A percentile compares a stretch with the other conserved stretches of the same genome.
Evolutionary conservation across 2,888 invertebrate genomes (phyloP).

Genomic region (Calliopum simillimum): DNA sequence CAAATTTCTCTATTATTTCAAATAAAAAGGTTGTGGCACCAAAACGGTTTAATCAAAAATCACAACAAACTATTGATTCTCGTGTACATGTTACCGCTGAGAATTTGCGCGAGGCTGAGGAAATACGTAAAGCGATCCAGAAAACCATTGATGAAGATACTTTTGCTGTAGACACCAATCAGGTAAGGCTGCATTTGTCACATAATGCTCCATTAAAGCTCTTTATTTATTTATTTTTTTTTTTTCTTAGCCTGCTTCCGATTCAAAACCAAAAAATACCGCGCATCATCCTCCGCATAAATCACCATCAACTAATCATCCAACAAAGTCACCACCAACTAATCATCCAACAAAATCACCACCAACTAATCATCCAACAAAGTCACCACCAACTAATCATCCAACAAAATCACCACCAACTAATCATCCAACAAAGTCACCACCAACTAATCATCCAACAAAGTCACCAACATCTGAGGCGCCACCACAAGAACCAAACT

Average conservation of each 20-base stretch:
- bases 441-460: neutral
- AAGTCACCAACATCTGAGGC: neutral
- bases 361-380: neutral
- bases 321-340: neutral
- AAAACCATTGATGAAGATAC: constrained; percentile 52
- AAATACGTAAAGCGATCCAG: constrained; percentile 52
- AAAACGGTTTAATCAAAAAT: neutral
- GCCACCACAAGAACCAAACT: neutral
- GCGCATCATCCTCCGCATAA: neutral
- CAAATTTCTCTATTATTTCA: constrained; percentile 43
- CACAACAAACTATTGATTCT: constrained; percentile 27
- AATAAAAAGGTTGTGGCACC: too few relatives aligned
- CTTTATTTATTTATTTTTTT: too few relatives aligned
- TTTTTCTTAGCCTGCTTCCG: too few relatives aligned
- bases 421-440: neutral
- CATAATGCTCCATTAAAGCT: too few relatives aligned
- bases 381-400: neutral
- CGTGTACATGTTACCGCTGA: constrained; percentile 50
- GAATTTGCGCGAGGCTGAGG: constrained; percentile 53
- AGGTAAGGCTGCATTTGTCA: constrained; percentile 48
- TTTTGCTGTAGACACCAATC: constrained; percentile 50
- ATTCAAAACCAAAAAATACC: neutral
- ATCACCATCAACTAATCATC: neutral
- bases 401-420: neutral
- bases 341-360: neutral